A percentile compares a stretch with the other conserved stretches of the same genome.
Conservation (phyloP, 2,797 vertebrate species). For the Anguilla obscura region DNA sequence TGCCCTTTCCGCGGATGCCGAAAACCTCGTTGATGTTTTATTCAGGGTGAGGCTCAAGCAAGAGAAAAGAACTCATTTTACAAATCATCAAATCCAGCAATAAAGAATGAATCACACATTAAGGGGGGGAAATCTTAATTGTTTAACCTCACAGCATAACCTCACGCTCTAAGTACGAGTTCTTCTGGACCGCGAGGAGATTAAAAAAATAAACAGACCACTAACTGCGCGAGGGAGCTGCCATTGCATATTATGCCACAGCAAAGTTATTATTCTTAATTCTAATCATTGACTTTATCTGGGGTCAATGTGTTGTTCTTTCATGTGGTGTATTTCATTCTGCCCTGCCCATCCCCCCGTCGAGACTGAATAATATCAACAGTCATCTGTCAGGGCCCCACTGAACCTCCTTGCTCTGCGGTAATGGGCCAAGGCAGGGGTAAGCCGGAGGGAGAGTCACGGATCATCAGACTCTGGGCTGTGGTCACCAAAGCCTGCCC, state of each 20-base stretch:
- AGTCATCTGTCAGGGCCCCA: not conserved
- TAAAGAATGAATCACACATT: not conserved
- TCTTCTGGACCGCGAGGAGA: not conserved
- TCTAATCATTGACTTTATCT: constrained; percentile 14
- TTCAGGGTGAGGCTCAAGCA: constrained; percentile 10
- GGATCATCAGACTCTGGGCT: not conserved
- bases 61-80: not conserved
- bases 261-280: not conserved
- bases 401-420: not conserved
- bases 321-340: constrained; percentile 6
- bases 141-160: not conserved
- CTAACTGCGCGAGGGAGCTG: not conserved
- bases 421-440: not conserved
- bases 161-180: not conserved
- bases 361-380: not conserved
- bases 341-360: not conserved
- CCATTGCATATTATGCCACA: not conserved
- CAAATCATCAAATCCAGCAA: not conserved
- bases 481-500: not conserved
- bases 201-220: not conserved
- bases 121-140: not conserved
- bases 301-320: not conserved
- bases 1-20: not conserved
- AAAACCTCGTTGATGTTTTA: constrained; percentile 18
- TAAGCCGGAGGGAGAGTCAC: not conserved